These are phyloP conservation scores for Dinocampus coccinellae DNA, from an alignment of 2,888 invertebrate genomes.

Conservation along the genomic window DNA sequence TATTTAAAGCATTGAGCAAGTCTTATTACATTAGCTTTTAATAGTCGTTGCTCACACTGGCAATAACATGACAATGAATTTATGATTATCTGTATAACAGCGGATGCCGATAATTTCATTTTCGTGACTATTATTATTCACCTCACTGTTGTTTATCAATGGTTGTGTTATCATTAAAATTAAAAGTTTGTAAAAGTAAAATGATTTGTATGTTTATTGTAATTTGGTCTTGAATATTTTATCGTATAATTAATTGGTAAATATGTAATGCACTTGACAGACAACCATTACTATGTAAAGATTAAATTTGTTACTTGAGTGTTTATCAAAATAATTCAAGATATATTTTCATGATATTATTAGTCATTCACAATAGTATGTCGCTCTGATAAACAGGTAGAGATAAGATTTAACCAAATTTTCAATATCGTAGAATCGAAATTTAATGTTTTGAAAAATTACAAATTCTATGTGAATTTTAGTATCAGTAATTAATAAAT, in stretches of 20 bases:
- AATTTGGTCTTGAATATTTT: not conserved
- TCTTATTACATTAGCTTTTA: conserved; percentile 12
- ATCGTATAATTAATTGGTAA: not conserved
- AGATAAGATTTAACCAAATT: not conserved
- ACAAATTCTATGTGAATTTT: not conserved
- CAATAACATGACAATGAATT: not conserved
- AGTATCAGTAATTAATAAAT: not conserved
- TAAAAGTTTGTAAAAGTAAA: not conserved
- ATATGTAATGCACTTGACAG: not conserved
- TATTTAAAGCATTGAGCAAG: not conserved
- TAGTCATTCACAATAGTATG: not conserved
- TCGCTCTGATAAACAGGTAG: not conserved
- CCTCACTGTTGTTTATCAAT: not conserved
- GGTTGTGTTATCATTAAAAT: not conserved
- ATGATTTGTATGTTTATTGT: not conserved
- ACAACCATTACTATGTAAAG: not conserved
- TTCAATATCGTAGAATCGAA: not conserved
- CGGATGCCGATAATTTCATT: not conserved
- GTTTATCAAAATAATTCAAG: not conserved
- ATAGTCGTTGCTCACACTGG: not conserved
- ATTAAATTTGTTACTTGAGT: not conserved
- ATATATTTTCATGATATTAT: not conserved
- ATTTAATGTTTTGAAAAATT: not conserved
- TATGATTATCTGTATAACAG: not conserved
- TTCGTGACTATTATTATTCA: not conserved